These are phyloP conservation scores for Cephus runcator DNA, from an alignment of 2,888 invertebrate species.

Conservation along the genomic window DNA sequence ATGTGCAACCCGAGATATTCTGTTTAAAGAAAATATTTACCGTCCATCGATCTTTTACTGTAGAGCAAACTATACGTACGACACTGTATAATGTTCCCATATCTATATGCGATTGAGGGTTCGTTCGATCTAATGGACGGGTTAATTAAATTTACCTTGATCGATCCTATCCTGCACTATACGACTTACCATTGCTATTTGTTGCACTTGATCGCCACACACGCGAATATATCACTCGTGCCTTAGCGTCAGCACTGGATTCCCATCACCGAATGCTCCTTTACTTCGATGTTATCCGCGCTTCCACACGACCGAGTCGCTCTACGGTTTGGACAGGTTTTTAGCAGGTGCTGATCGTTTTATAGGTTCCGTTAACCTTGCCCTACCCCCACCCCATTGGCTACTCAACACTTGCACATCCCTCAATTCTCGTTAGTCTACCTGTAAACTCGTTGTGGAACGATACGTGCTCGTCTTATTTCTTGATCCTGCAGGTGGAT, in stretches of 20 bases:
- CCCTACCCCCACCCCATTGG: constrained; percentile 32
- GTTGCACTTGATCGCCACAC: not conserved
- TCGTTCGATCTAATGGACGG: not conserved
- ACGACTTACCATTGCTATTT: not conserved
- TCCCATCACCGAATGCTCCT: constrained; percentile 10
- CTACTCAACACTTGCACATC: constrained; percentile 4
- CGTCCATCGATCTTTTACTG: not conserved
- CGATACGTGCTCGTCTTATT: not conserved
- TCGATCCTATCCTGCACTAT: not conserved
- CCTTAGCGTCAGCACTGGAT: constrained; percentile 4
- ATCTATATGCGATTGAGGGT: not conserved
- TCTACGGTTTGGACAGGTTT: constrained; percentile 46
- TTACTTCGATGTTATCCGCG: constrained; percentile 15
- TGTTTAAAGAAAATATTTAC: not conserved
- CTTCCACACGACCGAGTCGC: constrained; percentile 39
- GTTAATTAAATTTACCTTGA: not conserved
- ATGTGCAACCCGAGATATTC: not conserved
- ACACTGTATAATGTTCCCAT: not conserved
- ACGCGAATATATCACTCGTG: constrained; percentile 5
- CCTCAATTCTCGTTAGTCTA: constrained; percentile 2
- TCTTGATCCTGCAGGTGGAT: not conserved
- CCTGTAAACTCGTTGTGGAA: not conserved
- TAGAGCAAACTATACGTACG: not conserved
- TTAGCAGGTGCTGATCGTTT: constrained; percentile 46
- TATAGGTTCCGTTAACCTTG: constrained; percentile 58